Percentiles rank a stretch among this genome's conserved stretches.
Evolutionary conservation across 2,797 vertebrate species (phyloP).

Genomic region (Myotis daubentonii): DNA sequence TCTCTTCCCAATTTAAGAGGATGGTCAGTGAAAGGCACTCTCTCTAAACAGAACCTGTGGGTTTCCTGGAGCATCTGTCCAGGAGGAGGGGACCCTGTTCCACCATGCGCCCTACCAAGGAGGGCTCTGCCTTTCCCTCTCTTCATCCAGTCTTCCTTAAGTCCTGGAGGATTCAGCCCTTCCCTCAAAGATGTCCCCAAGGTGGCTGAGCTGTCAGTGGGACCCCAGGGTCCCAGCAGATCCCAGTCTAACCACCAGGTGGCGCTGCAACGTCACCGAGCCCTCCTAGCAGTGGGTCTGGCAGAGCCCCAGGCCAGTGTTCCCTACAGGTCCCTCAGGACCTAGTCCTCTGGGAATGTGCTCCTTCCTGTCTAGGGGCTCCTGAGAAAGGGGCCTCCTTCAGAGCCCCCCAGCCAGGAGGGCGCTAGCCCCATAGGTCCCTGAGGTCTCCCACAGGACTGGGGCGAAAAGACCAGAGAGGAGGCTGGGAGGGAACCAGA

Average conservation of each 20-base stretch:
- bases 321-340: background rate
- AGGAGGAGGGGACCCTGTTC: background rate
- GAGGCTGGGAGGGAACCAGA: background rate
- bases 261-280: conserved; percentile 78
- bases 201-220: background rate
- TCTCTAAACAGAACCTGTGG: background rate
- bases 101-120: background rate
- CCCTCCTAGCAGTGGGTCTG: background rate
- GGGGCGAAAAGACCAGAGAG: background rate
- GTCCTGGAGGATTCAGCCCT: background rate
- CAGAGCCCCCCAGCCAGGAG: background rate
- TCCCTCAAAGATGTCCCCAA: background rate
- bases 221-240: conserved; percentile 42
- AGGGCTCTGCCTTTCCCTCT: background rate
- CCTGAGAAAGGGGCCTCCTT: background rate
- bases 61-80: background rate
- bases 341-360: background rate
- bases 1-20: background rate
- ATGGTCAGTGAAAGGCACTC: background rate
- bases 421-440: background rate
- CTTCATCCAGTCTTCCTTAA: background rate
- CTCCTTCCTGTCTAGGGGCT: background rate
- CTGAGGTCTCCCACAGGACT: background rate
- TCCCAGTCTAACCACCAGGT: conserved; percentile 83
- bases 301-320: background rate